Conservation (phyloP, 2,113 vertebrate genomes). For the Tachuris rubrigastra region DNA sequence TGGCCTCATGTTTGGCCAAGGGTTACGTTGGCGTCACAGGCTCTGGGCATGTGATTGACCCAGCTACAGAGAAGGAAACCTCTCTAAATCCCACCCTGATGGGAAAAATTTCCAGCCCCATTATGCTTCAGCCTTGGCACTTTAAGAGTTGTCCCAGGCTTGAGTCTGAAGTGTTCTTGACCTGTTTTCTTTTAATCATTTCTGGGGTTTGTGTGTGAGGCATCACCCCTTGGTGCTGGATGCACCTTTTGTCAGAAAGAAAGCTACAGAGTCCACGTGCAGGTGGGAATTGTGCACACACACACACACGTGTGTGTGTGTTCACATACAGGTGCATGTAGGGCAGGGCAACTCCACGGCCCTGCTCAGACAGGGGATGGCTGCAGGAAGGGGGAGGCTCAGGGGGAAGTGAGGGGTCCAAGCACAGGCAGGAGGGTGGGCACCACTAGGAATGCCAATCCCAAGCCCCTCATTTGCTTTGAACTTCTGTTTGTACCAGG, state of each 20-base stretch:
- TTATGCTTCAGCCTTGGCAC: not conserved
- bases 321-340: not conserved
- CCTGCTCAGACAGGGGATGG: not conserved
- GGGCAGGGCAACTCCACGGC: not conserved
- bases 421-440: rapidly evolving
- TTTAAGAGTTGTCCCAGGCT: not conserved
- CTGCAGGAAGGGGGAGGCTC: not conserved
- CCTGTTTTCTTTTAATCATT: not conserved
- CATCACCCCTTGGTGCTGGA: rapidly evolving
- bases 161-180: not conserved
- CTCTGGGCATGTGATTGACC: not conserved
- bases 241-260: not conserved
- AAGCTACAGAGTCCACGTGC: rapidly evolving
- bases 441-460: rapidly evolving
- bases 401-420: not conserved
- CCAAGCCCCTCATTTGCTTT: not conserved
- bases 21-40: not conserved
- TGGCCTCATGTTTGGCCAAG: not conserved
- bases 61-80: not conserved
- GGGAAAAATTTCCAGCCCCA: not conserved
- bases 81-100: not conserved
- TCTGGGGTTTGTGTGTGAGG: not conserved
- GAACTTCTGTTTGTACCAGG: not conserved
- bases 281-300: not conserved
- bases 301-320: rapidly evolving